A percentile compares a stretch with the other conserved stretches of the same genome.
Conservation (phyloP, 2,797 vertebrate species). For the Pseudocheirus occidentalis region DNA sequence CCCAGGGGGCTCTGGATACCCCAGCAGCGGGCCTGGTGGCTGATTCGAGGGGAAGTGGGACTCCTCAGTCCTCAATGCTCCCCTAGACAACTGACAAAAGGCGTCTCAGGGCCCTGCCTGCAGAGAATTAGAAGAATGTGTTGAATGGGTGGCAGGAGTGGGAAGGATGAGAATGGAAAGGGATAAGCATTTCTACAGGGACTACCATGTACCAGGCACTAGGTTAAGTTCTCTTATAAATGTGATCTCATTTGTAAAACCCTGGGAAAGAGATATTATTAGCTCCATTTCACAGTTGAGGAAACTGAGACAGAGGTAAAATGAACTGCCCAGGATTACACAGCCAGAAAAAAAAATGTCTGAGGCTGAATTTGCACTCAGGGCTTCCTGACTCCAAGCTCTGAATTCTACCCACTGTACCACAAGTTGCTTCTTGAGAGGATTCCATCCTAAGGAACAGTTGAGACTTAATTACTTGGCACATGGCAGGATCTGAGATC, state of each 20-base stretch:
- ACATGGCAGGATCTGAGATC: not conserved
- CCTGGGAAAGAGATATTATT: not conserved
- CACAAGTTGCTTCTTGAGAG: not conserved
- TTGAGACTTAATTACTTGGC: not conserved
- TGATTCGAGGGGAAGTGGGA: not conserved
- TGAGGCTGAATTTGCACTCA: not conserved
- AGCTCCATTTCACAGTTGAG: not conserved
- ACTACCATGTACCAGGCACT: not conserved
- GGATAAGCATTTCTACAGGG: not conserved
- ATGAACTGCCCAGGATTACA: not conserved
- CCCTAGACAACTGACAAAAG: slow-evolving; percentile 2
- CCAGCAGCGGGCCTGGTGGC: not conserved
- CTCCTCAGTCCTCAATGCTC: not conserved
- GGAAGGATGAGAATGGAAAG: not conserved
- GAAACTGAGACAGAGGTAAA: not conserved
- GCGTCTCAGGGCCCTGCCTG: not conserved
- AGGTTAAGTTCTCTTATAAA: not conserved
- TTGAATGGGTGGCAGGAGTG: not conserved
- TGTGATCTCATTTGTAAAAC: not conserved
- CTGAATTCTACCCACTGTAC: not conserved
- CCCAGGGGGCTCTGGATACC: not conserved
- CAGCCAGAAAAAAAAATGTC: not conserved
- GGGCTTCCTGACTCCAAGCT: not conserved
- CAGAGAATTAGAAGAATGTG: not conserved
- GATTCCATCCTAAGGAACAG: not conserved